Evolutionary conservation across 1,140 invertebrate genomes (phyloP), one percentile per base, ranked within the genome.

Genomic region (Atta colombica): DNA sequence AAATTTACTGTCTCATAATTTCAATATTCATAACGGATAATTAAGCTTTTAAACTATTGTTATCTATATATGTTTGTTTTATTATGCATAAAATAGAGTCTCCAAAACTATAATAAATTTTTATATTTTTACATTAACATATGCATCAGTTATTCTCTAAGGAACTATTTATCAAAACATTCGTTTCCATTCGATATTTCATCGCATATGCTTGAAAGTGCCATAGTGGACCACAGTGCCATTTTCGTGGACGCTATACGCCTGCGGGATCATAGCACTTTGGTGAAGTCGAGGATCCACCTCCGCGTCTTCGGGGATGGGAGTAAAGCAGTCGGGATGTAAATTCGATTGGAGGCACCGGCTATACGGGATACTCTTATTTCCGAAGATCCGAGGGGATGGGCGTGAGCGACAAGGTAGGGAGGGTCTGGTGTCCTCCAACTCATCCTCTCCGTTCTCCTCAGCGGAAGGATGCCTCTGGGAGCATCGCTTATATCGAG

Each of bases 401-500:
- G 63, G 74, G 55, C 31, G 78, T 86, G 74, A 85, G 89, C 89
- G 68, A 88, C 82, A 75, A 84, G 88, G 78, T 86, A 75, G 80
- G 75, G 84, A 74, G 85, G 68, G 72, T 85, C 85, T 58, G 74
- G 82, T 91, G 92, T 91, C 87, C 87, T 92, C 89, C 85, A 75
- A 75, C 74, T 91, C 89, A 86, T 91, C 81, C 90, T 87, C 88
- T 74, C 88, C 89, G 87, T 89, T 77, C 88, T 87, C 85, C 63
- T 85, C 66, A 63, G 82, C 51, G 39, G 58, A 87, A 92, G 86
- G 87, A 92, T 93, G 82, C 93, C 92, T 93, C 85, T 65, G 94
- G 94, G 94, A 94, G 87, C 85, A 72, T 66, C 94, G 92, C 93
- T 95, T 94, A 94, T 94, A 94, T 94, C 93, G 93, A 94, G 94